Evolutionary conservation across 2,888 invertebrate species (phyloP).

Genomic region (Phyllotreta striolata): DNA sequence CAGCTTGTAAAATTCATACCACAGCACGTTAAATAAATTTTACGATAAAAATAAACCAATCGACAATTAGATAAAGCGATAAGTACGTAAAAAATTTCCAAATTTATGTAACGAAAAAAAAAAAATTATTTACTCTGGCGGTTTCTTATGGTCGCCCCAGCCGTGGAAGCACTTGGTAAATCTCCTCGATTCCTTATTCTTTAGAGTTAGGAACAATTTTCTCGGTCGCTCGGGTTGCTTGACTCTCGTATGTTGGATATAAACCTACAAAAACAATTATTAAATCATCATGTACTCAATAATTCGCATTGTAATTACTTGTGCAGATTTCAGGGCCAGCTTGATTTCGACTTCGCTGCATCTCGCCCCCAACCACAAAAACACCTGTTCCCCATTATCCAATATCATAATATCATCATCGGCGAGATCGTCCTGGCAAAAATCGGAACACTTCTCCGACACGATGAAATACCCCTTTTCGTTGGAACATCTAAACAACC

Average conservation of each 20-base stretch:
- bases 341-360: constrained; percentile 99
- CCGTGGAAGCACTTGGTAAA: constrained; percentile 99
- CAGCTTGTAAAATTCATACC: too few relatives aligned
- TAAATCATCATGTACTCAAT: neutral
- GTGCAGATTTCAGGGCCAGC: constrained; percentile 97
- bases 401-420: constrained; percentile 99
- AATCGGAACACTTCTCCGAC: constrained; percentile 98
- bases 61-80: too few relatives aligned
- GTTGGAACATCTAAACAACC: constrained; percentile 97
- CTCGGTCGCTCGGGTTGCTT: constrained; percentile 92
- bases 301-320: constrained; percentile 69
- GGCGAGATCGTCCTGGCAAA: constrained; percentile 98
- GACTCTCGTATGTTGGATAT: constrained; percentile 95
- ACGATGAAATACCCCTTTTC: constrained; percentile 99
- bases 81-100: neutral
- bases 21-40: too few relatives aligned
- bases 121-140: constrained; percentile 68
- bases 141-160: constrained; percentile 90
- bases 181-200: constrained; percentile 93
- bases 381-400: constrained; percentile 97
- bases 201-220: constrained; percentile 92
- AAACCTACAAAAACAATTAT: constrained; percentile 72
- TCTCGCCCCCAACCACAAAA: constrained; percentile 95
- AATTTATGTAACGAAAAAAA: constrained; percentile 2
- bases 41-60: too few relatives aligned